Conservation (phyloP, 2,797 vertebrate genomes). For the Hippopotamyrus pictus region DNA sequence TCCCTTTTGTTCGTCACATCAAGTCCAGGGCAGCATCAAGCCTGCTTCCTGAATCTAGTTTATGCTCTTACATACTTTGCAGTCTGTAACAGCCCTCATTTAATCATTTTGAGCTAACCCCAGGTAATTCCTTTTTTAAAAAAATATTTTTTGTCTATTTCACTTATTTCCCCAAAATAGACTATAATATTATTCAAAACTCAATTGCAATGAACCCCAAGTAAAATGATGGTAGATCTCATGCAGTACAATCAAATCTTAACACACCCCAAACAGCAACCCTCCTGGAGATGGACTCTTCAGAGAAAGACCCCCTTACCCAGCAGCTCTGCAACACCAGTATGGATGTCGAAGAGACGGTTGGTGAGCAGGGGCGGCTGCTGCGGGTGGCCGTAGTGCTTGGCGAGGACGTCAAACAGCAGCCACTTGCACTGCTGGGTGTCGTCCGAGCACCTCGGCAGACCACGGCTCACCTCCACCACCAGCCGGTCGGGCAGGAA, state of each 20-base stretch:
- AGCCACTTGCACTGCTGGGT: slow-evolving; percentile 72
- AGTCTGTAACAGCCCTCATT: neutral
- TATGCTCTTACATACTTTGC: neutral
- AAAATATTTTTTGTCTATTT: neutral
- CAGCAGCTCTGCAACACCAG: slow-evolving; percentile 83
- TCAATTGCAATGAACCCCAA: neutral
- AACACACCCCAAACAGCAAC: neutral
- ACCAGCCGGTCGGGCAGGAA: slow-evolving; percentile 85
- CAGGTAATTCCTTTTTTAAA: neutral
- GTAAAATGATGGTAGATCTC: neutral
- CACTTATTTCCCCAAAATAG: neutral
- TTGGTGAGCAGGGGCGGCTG: slow-evolving; percentile 76
- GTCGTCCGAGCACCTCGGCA: slow-evolving; percentile 70
- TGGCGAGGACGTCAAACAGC: slow-evolving; percentile 74
- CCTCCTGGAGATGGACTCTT: neutral
- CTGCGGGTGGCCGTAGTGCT: slow-evolving; percentile 69
- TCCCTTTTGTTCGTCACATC: neutral
- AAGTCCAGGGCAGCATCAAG: neutral
- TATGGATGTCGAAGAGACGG: slow-evolving; percentile 84
- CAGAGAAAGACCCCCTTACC: slow-evolving; percentile 55
- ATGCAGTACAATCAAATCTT: neutral
- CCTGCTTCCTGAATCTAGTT: neutral
- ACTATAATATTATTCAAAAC: neutral
- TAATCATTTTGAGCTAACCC: neutral
- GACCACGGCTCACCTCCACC: slow-evolving; percentile 82